Evolutionary conservation across 2,113 vertebrate species (phyloP).

Genomic region (Ahaetulla prasina): DNA sequence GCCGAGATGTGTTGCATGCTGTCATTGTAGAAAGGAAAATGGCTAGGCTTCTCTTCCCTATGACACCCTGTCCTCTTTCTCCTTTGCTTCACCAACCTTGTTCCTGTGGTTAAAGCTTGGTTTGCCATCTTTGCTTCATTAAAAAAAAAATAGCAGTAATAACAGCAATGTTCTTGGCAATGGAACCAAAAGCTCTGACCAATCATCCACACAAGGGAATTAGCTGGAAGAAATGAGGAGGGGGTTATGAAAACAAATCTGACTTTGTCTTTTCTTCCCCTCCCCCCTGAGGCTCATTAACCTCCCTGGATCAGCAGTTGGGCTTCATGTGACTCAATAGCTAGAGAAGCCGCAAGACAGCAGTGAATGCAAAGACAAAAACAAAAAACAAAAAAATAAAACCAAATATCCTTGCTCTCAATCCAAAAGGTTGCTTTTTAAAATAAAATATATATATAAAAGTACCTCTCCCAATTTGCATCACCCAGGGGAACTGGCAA

Average conservation of each 20-base stretch:
- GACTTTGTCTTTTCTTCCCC: slow-evolving; percentile 35
- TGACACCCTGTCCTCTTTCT: not conserved
- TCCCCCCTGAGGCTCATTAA: not conserved
- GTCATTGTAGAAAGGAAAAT: not conserved
- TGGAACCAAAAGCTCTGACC: not conserved
- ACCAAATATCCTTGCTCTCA: not conserved
- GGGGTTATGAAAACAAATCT: slow-evolving; percentile 35
- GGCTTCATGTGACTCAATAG: slow-evolving; percentile 31
- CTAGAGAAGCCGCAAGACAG: not conserved
- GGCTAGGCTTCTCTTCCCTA: not conserved
- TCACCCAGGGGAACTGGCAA: not conserved
- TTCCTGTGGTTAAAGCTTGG: not conserved
- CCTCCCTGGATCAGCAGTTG: slow-evolving; percentile 20
- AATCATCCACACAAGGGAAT: not conserved
- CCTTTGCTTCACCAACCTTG: not conserved
- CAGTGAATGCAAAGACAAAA: not conserved
- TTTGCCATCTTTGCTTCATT: not conserved
- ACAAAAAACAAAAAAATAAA: not conserved
- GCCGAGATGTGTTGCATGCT: not conserved
- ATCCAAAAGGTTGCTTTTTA: not conserved
- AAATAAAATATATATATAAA: not conserved
- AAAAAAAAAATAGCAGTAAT: not conserved
- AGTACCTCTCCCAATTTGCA: not conserved
- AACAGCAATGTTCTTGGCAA: not conserved
- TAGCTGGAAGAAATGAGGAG: not conserved